A percentile compares a stretch with the other conserved stretches of the same genome.
These are phyloP conservation scores for Crypturellus tataupa DNA, from an alignment of 2,797 vertebrate genomes.

Conservation along the genomic window DNA sequence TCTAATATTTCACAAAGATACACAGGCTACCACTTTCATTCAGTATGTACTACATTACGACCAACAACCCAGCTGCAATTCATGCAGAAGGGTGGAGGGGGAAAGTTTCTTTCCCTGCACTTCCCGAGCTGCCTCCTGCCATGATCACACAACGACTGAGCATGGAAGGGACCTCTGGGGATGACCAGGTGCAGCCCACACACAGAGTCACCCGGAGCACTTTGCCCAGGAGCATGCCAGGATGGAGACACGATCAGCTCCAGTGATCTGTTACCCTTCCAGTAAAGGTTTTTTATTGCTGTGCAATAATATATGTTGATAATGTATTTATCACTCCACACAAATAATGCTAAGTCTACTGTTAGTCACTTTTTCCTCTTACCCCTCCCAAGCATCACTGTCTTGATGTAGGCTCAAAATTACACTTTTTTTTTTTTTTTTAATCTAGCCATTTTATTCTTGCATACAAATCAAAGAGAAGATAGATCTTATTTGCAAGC, in stretches of 20 bases:
- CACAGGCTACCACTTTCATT: background rate
- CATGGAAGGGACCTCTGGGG: background rate
- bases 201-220: background rate
- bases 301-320: background rate
- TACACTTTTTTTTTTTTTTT: too few species aligned
- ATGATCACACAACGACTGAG: background rate
- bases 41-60: background rate
- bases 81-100: background rate
- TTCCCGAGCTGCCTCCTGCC: background rate
- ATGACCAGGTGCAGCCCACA: background rate
- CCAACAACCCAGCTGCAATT: background rate
- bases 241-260: too few species aligned
- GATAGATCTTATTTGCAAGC: background rate
- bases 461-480: background rate
- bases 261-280: too few species aligned
- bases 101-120: background rate
- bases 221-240: background rate
- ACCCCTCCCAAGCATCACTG: background rate
- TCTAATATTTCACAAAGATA: background rate
- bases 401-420: background rate
- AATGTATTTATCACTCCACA: fast-evolving
- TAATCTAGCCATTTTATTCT: background rate
- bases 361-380: background rate
- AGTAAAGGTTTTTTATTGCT: background rate
- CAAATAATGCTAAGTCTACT: background rate